Base-by-base conservation (phyloP, 2,113 vertebrate species). In the Tautogolabrus adspersus region DNA sequence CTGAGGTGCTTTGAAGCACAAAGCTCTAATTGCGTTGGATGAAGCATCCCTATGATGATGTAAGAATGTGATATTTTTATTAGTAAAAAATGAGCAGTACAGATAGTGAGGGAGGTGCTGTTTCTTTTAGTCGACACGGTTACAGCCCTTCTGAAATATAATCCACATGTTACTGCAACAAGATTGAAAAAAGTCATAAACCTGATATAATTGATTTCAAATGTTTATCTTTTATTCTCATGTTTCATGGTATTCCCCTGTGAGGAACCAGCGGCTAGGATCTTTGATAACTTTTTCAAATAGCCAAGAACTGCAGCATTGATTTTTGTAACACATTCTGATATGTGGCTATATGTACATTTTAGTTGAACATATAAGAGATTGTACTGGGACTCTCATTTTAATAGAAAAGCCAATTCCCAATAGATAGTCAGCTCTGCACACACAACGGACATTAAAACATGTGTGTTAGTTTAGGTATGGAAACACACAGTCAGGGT, bases 401-500 rank as follows among this genome's bases (percentile, higher is more conserved):
- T 61, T 62, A 69, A 68, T 15, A 37, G 51, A 72, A 49, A 54
- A 66, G 34, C 21, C 74, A 72, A 66, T 51, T 55, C 66, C 52
- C 73, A 62, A 72, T 21, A 60, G 66, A 80, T 72, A 21, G 18
- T 38, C 34, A 37, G 34, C 30, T 75, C 47, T 77, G 75, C 56
- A 81, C 58, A 84, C 60, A 77, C 55, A 81, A 51, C 8, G 30
- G 6, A 76, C 62, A 72, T 40, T 2, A 26, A 34, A 63, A 79
- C 72, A 74, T 16, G 18, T 72, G 54, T 62, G 72, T 26, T 26
- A 26, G 26, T 67, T 77, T 73, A 73, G 82, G 88, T 81, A 79
- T 54, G 67, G 58, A 76, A 65, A 73, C 49, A 64, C 83, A 75
- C 73, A 73, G 34, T 12, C 34, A 67, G 49, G 60, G 66, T 62